Evolutionary conservation across 2,113 vertebrate genomes (phyloP).

Genomic region (Cyrtonyx montezumae): DNA sequence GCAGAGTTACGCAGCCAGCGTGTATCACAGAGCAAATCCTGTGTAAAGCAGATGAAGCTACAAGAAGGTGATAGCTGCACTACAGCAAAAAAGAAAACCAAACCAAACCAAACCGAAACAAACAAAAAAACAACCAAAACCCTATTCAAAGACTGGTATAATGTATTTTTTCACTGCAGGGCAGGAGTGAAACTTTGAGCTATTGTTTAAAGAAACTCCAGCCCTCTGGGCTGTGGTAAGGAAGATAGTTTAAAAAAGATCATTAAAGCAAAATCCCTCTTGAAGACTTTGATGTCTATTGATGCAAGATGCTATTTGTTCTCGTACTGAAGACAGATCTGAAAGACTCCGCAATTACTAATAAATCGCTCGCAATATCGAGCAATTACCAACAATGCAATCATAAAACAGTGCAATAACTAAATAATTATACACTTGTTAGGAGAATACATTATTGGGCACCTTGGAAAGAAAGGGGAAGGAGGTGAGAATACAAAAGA

Average conservation of each 20-base stretch:
- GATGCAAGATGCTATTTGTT: conserved; percentile 55
- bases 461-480: conserved; percentile 23
- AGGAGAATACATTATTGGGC: neutral
- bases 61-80: neutral
- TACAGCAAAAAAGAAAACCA: neutral
- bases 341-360: conserved; percentile 54
- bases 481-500: conserved; percentile 32
- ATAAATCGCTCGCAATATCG: conserved; percentile 58
- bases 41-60: conserved; percentile 22
- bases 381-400: conserved; percentile 63
- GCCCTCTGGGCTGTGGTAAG: neutral
- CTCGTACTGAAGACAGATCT: conserved; percentile 36
- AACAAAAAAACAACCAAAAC: neutral
- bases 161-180: conserved; percentile 26
- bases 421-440: conserved; percentile 55
- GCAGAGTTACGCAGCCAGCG: neutral
- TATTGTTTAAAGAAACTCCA: conserved; percentile 20
- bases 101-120: no score
- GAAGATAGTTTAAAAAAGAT: neutral
- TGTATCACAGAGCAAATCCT: conserved; percentile 5
- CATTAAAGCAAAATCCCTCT: conserved; percentile 38
- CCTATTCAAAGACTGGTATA: conserved; percentile 2
- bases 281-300: conserved; percentile 43
- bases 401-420: conserved; percentile 52
- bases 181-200: neutral